phyloP scores from a whole-genome alignment of 2,113 vertebrate genomes.

The Strix aluco region DNA sequence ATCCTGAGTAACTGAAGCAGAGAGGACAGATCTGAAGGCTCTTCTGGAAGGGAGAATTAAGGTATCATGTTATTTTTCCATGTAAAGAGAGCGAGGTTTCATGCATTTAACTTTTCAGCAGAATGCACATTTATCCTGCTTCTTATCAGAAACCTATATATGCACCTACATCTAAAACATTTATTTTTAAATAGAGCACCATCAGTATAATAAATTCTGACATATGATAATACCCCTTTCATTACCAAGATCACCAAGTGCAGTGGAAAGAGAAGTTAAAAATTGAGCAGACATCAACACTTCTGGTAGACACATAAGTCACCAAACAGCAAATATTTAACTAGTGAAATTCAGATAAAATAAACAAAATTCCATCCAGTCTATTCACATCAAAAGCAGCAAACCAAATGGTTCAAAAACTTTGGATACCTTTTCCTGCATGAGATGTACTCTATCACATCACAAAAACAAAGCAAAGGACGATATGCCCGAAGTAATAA shows the following conservation, averaged over 20 bases:
- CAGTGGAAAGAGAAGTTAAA: background rate
- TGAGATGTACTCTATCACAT: background rate
- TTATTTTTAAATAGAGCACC: background rate
- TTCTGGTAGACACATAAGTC: background rate
- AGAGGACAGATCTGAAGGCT: conserved; percentile 13
- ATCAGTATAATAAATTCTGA: background rate
- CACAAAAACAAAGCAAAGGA: background rate
- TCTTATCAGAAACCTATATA: background rate
- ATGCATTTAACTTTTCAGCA: background rate
- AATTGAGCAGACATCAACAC: background rate
- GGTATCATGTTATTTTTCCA: background rate
- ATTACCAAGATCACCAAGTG: background rate
- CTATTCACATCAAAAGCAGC: background rate
- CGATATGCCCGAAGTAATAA: rapidly evolving
- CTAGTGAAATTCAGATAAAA: background rate
- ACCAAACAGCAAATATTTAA: background rate
- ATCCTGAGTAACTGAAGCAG: conserved; percentile 22
- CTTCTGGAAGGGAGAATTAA: conserved; percentile 23
- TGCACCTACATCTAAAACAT: background rate
- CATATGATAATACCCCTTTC: background rate
- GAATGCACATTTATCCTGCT: background rate
- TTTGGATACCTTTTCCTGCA: background rate
- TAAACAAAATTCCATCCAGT: background rate
- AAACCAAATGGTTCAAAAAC: background rate
- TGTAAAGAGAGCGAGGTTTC: background rate